Evolutionary conservation across 2,113 vertebrate species (phyloP).

Genomic region (Clupea harengus): DNA sequence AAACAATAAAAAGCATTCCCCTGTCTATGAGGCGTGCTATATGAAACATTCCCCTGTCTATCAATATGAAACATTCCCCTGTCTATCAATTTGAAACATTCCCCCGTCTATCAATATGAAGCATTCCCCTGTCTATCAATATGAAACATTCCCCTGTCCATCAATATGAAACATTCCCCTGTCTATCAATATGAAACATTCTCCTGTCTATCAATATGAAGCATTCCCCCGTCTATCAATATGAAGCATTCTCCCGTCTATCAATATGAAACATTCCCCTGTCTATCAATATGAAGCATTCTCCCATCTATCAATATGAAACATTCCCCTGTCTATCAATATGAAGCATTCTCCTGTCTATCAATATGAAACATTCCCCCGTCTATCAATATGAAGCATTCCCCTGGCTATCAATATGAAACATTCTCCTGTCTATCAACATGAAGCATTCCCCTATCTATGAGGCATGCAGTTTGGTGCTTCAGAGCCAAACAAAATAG

Average conservation of each 20-base stretch:
- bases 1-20: not conserved
- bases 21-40: not conserved
- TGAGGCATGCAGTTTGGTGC: not conserved
- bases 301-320: not conserved
- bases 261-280: not conserved
- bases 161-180: not conserved
- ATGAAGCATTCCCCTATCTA: not conserved
- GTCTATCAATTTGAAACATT: not conserved
- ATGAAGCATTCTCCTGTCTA: not conserved
- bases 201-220: not conserved
- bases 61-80: not conserved
- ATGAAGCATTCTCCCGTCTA: not conserved
- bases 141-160: not conserved
- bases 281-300: not conserved
- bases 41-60: not conserved
- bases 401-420: not conserved
- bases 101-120: not conserved
- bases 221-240: not conserved
- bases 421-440: not conserved
- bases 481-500: not conserved
- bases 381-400: not conserved
- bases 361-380: not conserved
- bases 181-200: not conserved
- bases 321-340: not conserved
- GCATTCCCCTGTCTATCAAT: not conserved